Conservation (phyloP, 1,140 invertebrate genomes). For the Palaemon carinicauda region DNA sequence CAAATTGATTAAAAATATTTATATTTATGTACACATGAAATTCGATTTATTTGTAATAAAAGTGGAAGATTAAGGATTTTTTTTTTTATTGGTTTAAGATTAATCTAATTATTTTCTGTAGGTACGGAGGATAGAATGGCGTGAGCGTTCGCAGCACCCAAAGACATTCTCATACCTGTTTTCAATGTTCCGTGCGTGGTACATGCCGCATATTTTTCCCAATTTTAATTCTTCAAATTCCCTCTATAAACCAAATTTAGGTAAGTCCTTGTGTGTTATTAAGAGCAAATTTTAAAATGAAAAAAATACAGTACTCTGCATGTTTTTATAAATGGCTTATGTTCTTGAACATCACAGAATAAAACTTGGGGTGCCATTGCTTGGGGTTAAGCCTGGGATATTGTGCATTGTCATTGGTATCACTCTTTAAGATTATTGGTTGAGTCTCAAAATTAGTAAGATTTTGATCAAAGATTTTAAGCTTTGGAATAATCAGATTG, state of each 20-base stretch:
- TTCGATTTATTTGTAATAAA: no score
- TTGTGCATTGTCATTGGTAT: no score
- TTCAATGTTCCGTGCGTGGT: slow-evolving; percentile 90
- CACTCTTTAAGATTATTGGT: no score
- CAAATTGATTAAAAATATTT: no score
- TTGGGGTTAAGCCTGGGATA: no score
- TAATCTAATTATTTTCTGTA: slow-evolving; percentile 64
- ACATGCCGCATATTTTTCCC: slow-evolving; percentile 90
- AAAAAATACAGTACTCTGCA: neutral
- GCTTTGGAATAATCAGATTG: no score
- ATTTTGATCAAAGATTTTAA: no score
- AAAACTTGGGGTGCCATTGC: no score
- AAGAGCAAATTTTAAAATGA: neutral
- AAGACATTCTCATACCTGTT: slow-evolving; percentile 90
- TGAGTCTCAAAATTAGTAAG: no score
- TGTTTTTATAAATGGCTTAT: neutral
- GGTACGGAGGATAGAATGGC: slow-evolving; percentile 90
- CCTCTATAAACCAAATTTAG: slow-evolving; percentile 86
- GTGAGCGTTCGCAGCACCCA: slow-evolving; percentile 76
- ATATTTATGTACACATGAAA: no score
- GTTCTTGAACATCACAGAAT: no score
- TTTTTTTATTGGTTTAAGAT: slow-evolving; percentile 32
- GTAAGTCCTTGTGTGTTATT: slow-evolving; percentile 65
- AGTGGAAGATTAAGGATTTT: no score
- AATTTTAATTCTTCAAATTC: slow-evolving; percentile 84